phyloP scores from a whole-genome alignment of 2,888 invertebrate genomes.

The Trachelus troglodyta region DNA sequence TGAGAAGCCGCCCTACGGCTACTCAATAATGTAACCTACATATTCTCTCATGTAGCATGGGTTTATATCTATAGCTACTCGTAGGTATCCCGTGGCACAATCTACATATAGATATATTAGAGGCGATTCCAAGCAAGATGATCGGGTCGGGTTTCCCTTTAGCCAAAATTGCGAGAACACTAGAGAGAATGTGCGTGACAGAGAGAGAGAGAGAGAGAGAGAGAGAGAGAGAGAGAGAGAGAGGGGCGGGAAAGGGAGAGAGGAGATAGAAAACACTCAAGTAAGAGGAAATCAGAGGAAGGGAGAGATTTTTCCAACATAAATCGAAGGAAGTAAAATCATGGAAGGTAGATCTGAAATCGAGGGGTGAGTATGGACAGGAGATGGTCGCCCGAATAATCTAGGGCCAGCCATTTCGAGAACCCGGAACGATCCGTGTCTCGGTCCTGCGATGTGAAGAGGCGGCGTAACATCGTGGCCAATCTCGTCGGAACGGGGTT shows the following conservation, averaged over 20 bases:
- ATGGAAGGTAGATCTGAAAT: neutral
- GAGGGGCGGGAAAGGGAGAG: too few relatives aligned
- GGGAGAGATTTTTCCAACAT: neutral
- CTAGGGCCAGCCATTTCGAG: neutral
- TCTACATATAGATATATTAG: neutral
- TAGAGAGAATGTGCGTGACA: neutral
- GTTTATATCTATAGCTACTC: neutral
- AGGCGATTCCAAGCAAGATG: neutral
- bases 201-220: neutral
- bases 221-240: too few relatives aligned
- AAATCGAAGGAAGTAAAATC: neutral
- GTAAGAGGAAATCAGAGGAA: too few relatives aligned
- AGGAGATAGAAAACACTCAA: too few relatives aligned
- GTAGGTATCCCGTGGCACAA: neutral
- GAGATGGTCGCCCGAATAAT: neutral
- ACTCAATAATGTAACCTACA: neutral
- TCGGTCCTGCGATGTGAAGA: neutral
- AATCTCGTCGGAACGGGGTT: slow-evolving; percentile 1
- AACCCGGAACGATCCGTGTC: neutral
- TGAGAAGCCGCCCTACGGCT: neutral
- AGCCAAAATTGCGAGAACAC: neutral
- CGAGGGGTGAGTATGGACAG: neutral
- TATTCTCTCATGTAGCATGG: neutral
- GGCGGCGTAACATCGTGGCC: slow-evolving; percentile 3
- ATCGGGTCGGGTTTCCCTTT: neutral